Percentiles rank a stretch among this genome's conserved stretches.
Conservation (phyloP, 2,113 vertebrate genomes). For the Percopsis transmontana region DNA sequence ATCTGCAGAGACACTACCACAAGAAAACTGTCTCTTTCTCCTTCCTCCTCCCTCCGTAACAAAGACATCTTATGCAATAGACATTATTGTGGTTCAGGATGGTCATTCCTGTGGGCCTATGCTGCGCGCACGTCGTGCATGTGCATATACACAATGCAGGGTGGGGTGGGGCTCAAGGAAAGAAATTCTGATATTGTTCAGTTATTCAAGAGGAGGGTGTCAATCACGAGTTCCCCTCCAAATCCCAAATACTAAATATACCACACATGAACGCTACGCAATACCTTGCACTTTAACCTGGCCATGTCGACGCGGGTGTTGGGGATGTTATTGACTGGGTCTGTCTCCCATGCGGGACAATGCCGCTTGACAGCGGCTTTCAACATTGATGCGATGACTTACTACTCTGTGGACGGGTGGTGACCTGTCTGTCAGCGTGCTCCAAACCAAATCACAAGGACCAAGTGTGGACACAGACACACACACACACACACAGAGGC, state of each 20-base stretch:
- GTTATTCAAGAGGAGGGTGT: neutral
- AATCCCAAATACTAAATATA: constrained; percentile 28
- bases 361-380: constrained; percentile 54
- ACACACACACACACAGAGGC: constrained; percentile 18
- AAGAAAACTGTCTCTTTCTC: neutral
- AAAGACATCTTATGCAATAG: constrained; percentile 16
- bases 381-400: constrained; percentile 54
- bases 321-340: constrained; percentile 23
- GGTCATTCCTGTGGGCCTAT: neutral
- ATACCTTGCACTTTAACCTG: constrained; percentile 28
- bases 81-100: neutral
- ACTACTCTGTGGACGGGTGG: constrained; percentile 39
- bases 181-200: neutral
- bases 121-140: neutral
- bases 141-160: neutral
- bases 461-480: constrained; percentile 16
- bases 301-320: constrained; percentile 37
- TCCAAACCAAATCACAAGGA: constrained; percentile 53
- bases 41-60: neutral
- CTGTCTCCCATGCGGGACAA: constrained; percentile 14
- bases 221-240: constrained; percentile 27
- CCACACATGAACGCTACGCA: constrained; percentile 2
- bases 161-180: neutral
- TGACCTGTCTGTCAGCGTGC: constrained; percentile 60
- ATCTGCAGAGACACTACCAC: neutral